phyloP scores from a whole-genome alignment of 2,797 vertebrate genomes.

The Euphonia xanthogaster region DNA sequence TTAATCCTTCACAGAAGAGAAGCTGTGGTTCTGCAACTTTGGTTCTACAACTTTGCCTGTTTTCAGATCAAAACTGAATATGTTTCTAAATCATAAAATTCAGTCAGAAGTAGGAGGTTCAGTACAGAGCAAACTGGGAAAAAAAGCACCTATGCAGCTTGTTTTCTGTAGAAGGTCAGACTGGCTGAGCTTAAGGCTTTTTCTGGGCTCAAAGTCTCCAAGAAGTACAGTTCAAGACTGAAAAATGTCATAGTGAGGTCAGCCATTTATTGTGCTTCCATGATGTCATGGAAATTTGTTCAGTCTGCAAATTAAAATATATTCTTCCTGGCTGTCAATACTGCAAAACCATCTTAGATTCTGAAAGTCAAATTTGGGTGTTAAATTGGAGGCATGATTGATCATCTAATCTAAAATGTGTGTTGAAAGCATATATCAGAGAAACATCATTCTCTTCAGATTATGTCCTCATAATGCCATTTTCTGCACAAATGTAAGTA shows the following conservation, averaged over 20 bases:
- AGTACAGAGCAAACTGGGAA: neutral
- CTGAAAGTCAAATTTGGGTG: conserved; percentile 52
- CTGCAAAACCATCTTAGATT: conserved; percentile 22
- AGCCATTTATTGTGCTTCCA: conserved; percentile 53
- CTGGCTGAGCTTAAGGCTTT: conserved; percentile 11
- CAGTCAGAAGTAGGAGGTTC: neutral
- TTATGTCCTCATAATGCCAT: conserved; percentile 39
- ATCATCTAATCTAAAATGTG: conserved; percentile 33
- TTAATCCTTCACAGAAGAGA: neutral
- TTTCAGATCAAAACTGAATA: neutral
- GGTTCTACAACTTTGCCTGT: neutral
- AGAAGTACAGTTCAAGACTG: conserved; percentile 35
- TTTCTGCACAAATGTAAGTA: conserved; percentile 58
- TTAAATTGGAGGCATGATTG: conserved; percentile 31
- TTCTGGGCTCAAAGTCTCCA: conserved; percentile 8
- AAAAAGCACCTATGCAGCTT: neutral
- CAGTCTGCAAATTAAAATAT: conserved; percentile 59
- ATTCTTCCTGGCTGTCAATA: conserved; percentile 62
- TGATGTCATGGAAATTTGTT: conserved; percentile 63
- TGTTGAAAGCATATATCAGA: conserved; percentile 35
- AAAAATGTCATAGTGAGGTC: conserved; percentile 60
- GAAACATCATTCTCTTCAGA: conserved; percentile 49
- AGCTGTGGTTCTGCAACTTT: neutral
- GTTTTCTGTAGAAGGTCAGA: conserved; percentile 45
- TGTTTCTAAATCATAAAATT: neutral